Base-by-base conservation (phyloP, 2,797 vertebrate species). In the Clamator glandarius region DNA sequence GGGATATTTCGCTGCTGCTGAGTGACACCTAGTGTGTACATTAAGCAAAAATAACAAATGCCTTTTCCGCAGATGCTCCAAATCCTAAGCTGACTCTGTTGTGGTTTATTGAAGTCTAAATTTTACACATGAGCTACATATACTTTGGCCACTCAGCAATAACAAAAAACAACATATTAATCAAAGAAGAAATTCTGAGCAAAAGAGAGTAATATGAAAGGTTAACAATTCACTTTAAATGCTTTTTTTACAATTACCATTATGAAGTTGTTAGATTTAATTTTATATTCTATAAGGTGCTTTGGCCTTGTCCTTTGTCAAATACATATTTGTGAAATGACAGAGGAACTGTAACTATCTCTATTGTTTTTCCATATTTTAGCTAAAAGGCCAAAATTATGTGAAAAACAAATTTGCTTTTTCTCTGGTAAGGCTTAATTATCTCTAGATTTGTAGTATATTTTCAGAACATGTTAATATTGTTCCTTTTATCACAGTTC, bases 1-100 rank as follows among this genome's bases (percentile, higher is more conserved):
- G 14, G 29, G 44, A 35, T 39, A 6, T 28, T 5, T 66, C 70
- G 81, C 68, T 58, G 81, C 88, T 95, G 59, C 87, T 88, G 82
- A 92, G 95, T 95, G 96, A 97, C 96, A 97, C 67, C 96, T 97
- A 95, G 95, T 88, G 89, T 96, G 92, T 72, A 8, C 26, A 2
- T n/a, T 29, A 31, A 46, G 77, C 26, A 74, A 54, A 84, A 78
- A 62, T 73, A 63, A 8, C 44, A 11, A 25, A 25, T 29, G 36
- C 63, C 42, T 66, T 59, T 51, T 42, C 35, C 55, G 31, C 52
- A 39, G 41, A 48, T 81, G 33, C 35, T 62, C 54, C 55, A 46
- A n/a, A 66, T 92, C 28, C 16, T 9, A 39, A 2, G 23, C 36
- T n/a, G n/a, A 2, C 12, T 50, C 5, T 4, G 6, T 28, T 35